Percentiles rank a stretch among this genome's conserved stretches.
Evolutionary conservation across 2,797 vertebrate species (phyloP).

Genomic region (Rhyacichthys aspro): DNA sequence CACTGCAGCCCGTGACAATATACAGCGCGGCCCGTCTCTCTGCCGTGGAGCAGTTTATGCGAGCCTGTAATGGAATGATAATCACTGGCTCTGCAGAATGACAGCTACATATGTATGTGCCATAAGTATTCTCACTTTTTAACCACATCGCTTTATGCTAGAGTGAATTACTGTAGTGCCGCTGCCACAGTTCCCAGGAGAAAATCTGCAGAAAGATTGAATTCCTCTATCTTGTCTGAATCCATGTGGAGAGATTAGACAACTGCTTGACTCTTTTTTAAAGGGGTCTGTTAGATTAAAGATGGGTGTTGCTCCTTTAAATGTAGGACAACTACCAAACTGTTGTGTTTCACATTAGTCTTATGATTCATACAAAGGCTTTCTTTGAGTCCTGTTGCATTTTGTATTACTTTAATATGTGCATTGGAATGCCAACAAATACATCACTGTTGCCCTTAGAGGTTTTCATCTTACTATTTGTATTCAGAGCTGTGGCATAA

Average conservation of each 20-base stretch:
- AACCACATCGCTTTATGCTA: background rate
- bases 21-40: background rate
- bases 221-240: slow-evolving; percentile 16
- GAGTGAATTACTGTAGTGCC: slow-evolving; percentile 6
- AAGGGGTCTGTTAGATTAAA: background rate
- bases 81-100: slow-evolving; percentile 36
- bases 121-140: background rate
- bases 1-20: slow-evolving; percentile 9
- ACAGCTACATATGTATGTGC: slow-evolving; percentile 43
- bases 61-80: slow-evolving; percentile 34
- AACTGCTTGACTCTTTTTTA: slow-evolving; percentile 4
- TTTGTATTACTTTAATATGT: slow-evolving; percentile 33
- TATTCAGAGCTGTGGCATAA: slow-evolving; percentile 19
- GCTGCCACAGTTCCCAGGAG: slow-evolving; percentile 8
- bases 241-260: slow-evolving; percentile 1
- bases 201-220: slow-evolving; percentile 11
- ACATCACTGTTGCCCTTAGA: slow-evolving; percentile 16
- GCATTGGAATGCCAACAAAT: slow-evolving; percentile 7
- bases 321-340: background rate
- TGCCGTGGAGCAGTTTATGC: background rate
- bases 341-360: background rate
- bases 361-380: background rate
- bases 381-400: background rate
- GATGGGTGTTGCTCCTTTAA: background rate
- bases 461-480: slow-evolving; percentile 25